Evolutionary conservation across 2,888 invertebrate genomes (phyloP), one percentile per base, ranked within the genome.

Genomic region (Mythimna lalbum): DNA sequence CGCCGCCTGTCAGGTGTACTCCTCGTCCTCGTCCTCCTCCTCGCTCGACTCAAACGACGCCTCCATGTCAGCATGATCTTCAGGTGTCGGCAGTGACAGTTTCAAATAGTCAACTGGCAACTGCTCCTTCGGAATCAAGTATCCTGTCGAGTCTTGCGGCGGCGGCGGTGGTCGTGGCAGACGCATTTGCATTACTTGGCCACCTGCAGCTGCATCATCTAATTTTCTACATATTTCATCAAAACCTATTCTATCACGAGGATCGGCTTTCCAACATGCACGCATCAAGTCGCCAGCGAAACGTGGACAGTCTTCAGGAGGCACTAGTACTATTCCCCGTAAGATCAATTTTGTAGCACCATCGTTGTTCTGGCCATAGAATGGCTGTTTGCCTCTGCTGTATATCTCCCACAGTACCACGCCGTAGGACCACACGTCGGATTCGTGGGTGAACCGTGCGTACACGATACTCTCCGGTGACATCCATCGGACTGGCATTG

Each of bases 401-500:
- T 98, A 99, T 69, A 99, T 98, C 93, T 99, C 99, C 99, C 99
- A 99, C 0, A 99, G 96, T 7, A 99, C 98, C 3, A 99, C 98
- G 0, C 99, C 99, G 90, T 98, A 99, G 0, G 98, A 98, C 99
- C 99, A 99, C 0, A 99, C 98, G 90, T 99, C 99, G 1, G 98
- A 98, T 93, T 99, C 98, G 67, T 98, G 97, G 0, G 98, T 98
- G 91, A 98, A 99, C 60, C 98, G 97, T 33, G 98, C 98, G 89
- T 98, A 99, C 76, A 98, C 96, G 52, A 99, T 98, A 83, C 98
- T 98, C 93, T 99, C 99, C 0, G 98, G 98, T 0, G 99, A 98
- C 99, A 99, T 99, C 99, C 99, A 99, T n/a, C 99, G 97, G 0
- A 99, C 98, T 0, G 99, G 99, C 88, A 99, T 96, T 64, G 98